Conservation (phyloP, 1,140 invertebrate species). For the Steinernema feltiae region DNA sequence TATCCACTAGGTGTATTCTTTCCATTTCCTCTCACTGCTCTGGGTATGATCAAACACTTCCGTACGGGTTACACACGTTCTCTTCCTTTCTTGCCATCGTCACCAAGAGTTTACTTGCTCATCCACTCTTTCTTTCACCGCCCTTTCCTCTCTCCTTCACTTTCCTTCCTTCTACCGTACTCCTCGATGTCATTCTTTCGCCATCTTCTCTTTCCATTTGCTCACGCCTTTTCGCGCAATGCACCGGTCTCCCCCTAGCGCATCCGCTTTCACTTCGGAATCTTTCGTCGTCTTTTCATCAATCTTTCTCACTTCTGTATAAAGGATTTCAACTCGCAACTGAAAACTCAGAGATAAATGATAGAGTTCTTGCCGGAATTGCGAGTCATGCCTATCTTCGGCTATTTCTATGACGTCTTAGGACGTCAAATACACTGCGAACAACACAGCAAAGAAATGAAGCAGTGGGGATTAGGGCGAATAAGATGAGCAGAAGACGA, state of each 20-base stretch:
- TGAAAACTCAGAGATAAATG: too few species aligned
- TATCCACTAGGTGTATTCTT: too few species aligned
- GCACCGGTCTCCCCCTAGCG: constrained; percentile 3
- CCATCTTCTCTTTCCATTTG: constrained; percentile 6
- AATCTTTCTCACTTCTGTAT: not conserved
- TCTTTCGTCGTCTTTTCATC: not conserved
- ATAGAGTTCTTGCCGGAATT: too few species aligned
- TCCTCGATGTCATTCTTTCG: not conserved
- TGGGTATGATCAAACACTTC: not conserved
- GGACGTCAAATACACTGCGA: too few species aligned
- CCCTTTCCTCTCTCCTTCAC: not conserved
- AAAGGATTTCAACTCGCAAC: too few species aligned
- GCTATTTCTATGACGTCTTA: too few species aligned
- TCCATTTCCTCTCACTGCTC: not conserved
- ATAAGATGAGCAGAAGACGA: too few species aligned
- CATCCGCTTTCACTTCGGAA: constrained; percentile 8
- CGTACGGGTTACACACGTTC: not conserved
- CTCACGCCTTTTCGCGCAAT: constrained; percentile 3
- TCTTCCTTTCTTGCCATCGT: constrained; percentile 8
- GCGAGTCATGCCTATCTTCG: too few species aligned
- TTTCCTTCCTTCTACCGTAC: not conserved
- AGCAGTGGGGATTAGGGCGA: too few species aligned
- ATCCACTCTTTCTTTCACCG: not conserved
- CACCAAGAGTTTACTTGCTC: not conserved
- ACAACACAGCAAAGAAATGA: too few species aligned